Evolutionary conservation across 2,888 invertebrate genomes (phyloP).

Genomic region (Hoplodrina blanda): DNA sequence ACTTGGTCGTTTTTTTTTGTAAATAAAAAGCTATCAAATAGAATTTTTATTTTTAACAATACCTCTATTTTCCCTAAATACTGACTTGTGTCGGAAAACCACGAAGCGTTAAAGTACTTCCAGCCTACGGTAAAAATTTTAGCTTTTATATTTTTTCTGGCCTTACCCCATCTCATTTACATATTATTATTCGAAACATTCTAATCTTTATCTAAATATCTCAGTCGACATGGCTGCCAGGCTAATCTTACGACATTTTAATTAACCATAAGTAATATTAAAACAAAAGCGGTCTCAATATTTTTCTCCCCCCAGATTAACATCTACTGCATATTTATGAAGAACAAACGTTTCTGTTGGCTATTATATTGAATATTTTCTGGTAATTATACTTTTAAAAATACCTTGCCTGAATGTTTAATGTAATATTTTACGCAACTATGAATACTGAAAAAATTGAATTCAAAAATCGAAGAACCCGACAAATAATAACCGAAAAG

Average conservation of each 20-base stretch:
- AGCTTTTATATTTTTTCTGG: neutral
- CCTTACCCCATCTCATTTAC: conserved; percentile 17
- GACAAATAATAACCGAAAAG: no score
- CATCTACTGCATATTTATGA: conserved; percentile 79
- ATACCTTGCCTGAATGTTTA: conserved; percentile 42
- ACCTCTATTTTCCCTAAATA: no score
- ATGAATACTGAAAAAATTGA: conserved; percentile 15
- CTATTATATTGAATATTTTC: conserved; percentile 59
- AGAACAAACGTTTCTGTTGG: conserved; percentile 57
- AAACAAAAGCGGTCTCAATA: conserved; percentile 67
- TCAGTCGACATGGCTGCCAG: conserved; percentile 29
- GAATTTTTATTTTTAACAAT: no score
- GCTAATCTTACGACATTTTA: conserved; percentile 59
- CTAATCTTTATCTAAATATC: conserved; percentile 33
- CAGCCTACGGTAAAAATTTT: neutral
- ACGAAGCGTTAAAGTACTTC: neutral
- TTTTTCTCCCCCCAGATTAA: conserved; percentile 72
- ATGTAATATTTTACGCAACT: conserved; percentile 37
- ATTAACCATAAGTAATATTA: conserved; percentile 63
- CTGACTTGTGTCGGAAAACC: neutral
- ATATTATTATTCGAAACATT: conserved; percentile 31
- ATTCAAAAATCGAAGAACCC: no score
- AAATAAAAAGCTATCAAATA: no score
- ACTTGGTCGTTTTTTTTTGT: no score
- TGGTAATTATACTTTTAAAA: conserved; percentile 65